A percentile compares a stretch with the other conserved stretches of the same genome.
These are phyloP conservation scores for Cheilosia grossa DNA, from an alignment of 2,888 invertebrate genomes.

Conservation along the genomic window DNA sequence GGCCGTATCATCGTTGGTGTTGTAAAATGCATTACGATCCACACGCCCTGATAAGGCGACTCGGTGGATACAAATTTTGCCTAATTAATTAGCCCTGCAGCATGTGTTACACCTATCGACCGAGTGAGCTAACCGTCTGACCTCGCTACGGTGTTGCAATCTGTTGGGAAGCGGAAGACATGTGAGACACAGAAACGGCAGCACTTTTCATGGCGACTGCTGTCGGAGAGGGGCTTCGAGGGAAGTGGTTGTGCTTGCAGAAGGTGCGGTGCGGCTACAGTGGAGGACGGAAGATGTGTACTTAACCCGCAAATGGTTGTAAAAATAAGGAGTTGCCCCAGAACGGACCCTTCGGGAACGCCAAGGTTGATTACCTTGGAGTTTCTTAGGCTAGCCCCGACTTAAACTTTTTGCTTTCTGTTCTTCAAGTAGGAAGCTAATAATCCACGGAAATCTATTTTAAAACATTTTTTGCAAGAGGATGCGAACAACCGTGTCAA, in stretches of 20 bases:
- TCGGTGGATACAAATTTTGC: slow-evolving; percentile 59
- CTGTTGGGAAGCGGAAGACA: slow-evolving; percentile 18
- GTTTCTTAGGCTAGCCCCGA: too few species aligned
- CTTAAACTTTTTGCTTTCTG: too few species aligned
- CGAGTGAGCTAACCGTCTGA: slow-evolving; percentile 19
- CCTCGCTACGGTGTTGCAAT: slow-evolving; percentile 30
- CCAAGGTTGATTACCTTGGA: too few species aligned
- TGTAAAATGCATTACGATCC: slow-evolving; percentile 64
- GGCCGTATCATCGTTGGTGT: slow-evolving; percentile 43
- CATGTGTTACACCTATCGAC: slow-evolving; percentile 64
- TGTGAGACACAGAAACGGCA: background rate
- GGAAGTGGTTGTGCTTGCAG: background rate
- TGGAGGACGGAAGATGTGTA: background rate
- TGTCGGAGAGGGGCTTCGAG: background rate
- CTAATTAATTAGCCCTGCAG: slow-evolving; percentile 73
- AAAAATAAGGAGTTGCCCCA: too few species aligned
- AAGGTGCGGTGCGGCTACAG: slow-evolving; percentile 21
- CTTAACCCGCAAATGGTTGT: too few species aligned
- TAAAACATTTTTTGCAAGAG: too few species aligned
- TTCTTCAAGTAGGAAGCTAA: too few species aligned
- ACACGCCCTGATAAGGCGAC: slow-evolving; percentile 59
- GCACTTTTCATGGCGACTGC: slow-evolving; percentile 19
- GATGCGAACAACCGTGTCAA: background rate
- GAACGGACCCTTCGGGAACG: too few species aligned
- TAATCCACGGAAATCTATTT: too few species aligned